These are phyloP conservation scores for Thaumatotibia leucotreta DNA, from an alignment of 1,140 invertebrate genomes.

Conservation along the genomic window DNA sequence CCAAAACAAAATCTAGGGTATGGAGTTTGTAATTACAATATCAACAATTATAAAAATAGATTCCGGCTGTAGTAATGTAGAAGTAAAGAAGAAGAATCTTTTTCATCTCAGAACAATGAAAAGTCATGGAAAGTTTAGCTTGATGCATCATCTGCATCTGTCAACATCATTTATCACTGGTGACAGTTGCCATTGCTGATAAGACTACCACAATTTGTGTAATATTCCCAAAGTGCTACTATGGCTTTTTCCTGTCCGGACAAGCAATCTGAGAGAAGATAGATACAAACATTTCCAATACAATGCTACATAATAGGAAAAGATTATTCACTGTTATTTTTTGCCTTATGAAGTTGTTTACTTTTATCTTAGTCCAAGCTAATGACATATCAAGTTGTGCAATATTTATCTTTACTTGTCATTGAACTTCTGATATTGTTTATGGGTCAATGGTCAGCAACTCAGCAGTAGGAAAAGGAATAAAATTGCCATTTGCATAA, in stretches of 20 bases:
- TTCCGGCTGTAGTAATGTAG: no score
- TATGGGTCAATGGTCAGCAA: constrained; percentile 14
- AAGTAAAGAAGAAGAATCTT: not conserved
- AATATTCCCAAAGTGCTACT: not conserved
- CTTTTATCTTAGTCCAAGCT: not conserved
- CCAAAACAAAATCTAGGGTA: no score
- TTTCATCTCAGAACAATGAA: not conserved
- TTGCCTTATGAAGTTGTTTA: not conserved
- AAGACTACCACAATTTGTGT: not conserved
- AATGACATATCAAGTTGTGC: not conserved
- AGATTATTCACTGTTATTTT: no score
- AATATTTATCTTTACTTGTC: constrained; percentile 4
- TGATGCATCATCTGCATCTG: not conserved
- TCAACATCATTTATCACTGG: not conserved
- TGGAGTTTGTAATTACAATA: no score
- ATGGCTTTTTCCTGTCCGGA: not conserved
- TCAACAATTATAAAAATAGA: no score
- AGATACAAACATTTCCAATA: no score
- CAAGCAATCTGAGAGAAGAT: no score
- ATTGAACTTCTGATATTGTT: constrained; percentile 20
- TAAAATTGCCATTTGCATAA: no score
- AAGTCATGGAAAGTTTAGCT: not conserved
- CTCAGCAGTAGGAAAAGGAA: no score
- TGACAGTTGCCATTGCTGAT: not conserved
- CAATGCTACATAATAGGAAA: no score